Base-by-base conservation (phyloP, 2,113 vertebrate genomes). In the Daubentonia madagascariensis region DNA sequence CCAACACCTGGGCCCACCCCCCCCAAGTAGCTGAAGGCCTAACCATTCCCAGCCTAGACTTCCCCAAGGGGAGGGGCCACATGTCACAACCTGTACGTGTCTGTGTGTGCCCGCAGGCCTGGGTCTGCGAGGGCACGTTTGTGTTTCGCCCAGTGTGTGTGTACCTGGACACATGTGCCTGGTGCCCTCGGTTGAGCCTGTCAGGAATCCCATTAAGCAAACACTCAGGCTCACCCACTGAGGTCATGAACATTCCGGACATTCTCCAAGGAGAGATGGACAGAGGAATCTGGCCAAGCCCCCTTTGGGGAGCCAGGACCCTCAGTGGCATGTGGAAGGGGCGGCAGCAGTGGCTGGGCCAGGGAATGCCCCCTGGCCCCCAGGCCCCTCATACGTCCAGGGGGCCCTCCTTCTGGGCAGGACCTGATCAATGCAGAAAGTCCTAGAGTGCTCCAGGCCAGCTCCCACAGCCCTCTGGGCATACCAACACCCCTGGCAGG, bases 201-300 rank as follows among this genome's bases (percentile, higher is more conserved):
- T 54, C 97, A 91, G 93, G 97, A 97, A 93, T 93, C 86, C 86
- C 81, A 93, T 86, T 97, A 68, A 95, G 87, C 97, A 98, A 98
- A 97, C 84, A 98, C 89, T 86, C 2, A 2, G 86, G 79, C 79
- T 94, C 83, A 25, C 95, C 68, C 85, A 16, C 94, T 87, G 89
- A 93, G 97, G 83, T 89, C 92, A 79, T 10, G 54, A 57, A 59
- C 97, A 96, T 98, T 98, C 98, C 97, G 0, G 43, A 59, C 98
- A 94, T 98, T 97, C 98, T 92, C 85, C 85, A 76, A 18, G 32
- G 90, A 59, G 40, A 59, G 88, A 37, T 37, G 70, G 88, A 61
- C 88, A 5, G 70, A 84, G 80, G 88, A 81, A 80, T 84, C 81
- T 17, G 88, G 50, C 96, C 84, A 17, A 23, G 35, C 52, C 70